Conservation (phyloP, 2,888 invertebrate genomes). For the Drosophila birchii region DNA sequence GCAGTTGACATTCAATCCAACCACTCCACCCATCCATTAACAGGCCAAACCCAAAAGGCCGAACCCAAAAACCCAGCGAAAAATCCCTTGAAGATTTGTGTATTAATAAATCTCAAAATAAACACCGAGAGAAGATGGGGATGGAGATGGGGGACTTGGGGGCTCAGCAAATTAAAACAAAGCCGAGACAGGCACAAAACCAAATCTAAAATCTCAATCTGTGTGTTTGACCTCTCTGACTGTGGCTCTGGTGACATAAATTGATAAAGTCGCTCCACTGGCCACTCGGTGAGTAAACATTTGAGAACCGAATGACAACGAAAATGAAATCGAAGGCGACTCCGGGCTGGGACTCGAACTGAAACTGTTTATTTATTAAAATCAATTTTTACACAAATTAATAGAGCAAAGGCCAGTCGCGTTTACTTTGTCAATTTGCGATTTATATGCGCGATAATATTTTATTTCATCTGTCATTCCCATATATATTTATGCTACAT, state of each 20-base stretch:
- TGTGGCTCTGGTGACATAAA: constrained; percentile 57
- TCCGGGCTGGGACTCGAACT: not conserved
- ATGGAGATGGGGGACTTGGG: not conserved
- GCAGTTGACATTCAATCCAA: constrained; percentile 14
- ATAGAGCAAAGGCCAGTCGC: constrained; percentile 41
- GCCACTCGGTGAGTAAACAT: constrained; percentile 49
- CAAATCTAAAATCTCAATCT: constrained; percentile 38
- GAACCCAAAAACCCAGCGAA: constrained; percentile 9
- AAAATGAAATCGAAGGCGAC: constrained; percentile 13
- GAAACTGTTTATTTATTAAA: constrained; percentile 47
- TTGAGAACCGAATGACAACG: constrained; percentile 18
- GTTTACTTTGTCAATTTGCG: constrained; percentile 43
- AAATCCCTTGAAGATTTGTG: constrained; percentile 21
- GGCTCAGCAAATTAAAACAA: constrained; percentile 55
- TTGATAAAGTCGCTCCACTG: constrained; percentile 64
- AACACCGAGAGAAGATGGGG: not conserved
- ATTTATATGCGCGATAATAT: constrained; percentile 32
- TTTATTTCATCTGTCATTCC: constrained; percentile 15
- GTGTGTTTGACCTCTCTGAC: constrained; percentile 52
- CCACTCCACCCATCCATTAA: constrained; percentile 18
- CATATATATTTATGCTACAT: not conserved
- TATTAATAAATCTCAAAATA: constrained; percentile 19
- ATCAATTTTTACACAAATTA: constrained; percentile 55
- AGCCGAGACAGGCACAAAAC: constrained; percentile 41
- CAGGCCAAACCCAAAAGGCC: constrained; percentile 19